These are phyloP conservation scores for Zeus faber DNA, from an alignment of 2,113 vertebrate species.

Conservation along the genomic window DNA sequence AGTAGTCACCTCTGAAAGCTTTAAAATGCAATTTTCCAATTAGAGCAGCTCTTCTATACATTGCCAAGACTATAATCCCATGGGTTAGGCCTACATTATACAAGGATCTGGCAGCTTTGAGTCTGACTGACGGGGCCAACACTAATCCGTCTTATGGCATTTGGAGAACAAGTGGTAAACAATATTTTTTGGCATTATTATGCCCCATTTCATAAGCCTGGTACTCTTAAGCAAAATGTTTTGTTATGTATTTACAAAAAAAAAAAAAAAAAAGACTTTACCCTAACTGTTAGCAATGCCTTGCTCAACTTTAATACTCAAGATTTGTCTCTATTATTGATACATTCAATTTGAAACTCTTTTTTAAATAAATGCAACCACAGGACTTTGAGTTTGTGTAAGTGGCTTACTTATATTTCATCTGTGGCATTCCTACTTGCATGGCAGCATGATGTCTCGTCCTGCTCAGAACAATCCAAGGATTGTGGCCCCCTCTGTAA, in stretches of 20 bases:
- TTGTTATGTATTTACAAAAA: too few species aligned
- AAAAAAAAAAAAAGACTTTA: too few species aligned
- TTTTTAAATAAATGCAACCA: not conserved
- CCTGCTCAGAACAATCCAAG: slow-evolving; percentile 39
- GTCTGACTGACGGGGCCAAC: slow-evolving; percentile 56
- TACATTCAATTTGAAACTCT: too few species aligned
- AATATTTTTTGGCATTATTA: slow-evolving; percentile 20
- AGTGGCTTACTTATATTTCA: slow-evolving; percentile 15
- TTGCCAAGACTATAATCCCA: slow-evolving; percentile 57
- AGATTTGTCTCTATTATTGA: too few species aligned
- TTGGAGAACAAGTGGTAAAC: slow-evolving; percentile 41
- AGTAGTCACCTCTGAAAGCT: slow-evolving; percentile 25
- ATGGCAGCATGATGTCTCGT: slow-evolving; percentile 22
- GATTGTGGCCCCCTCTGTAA: slow-evolving; percentile 46
- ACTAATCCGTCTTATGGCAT: slow-evolving; percentile 53
- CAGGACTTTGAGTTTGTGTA: too few species aligned
- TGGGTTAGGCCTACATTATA: slow-evolving; percentile 54
- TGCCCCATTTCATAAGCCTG: too few species aligned
- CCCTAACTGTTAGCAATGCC: too few species aligned
- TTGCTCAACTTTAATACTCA: too few species aligned
- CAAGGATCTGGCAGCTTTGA: slow-evolving; percentile 64
- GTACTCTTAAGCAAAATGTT: not conserved
- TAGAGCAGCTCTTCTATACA: slow-evolving; percentile 59
- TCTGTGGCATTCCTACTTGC: slow-evolving; percentile 22
- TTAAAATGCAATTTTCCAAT: slow-evolving; percentile 28